Percentiles rank a stretch among this genome's conserved stretches.
Evolutionary conservation across 1,140 invertebrate genomes (phyloP).

Genomic region (Leptopilina boulardi): DNA sequence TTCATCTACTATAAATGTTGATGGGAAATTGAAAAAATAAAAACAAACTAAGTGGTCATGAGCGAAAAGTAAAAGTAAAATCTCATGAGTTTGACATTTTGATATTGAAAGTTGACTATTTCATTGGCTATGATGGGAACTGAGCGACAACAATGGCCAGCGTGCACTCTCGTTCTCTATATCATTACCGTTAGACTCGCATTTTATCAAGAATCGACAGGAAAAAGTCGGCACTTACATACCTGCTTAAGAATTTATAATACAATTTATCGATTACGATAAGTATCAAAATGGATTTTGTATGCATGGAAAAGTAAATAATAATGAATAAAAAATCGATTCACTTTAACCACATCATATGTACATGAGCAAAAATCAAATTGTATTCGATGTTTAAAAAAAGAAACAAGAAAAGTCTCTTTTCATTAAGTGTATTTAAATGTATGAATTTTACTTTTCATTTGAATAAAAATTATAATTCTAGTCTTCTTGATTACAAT

Average conservation of each 20-base stretch:
- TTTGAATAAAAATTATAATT: no score
- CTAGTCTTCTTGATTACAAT: no score
- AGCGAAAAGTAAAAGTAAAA: background rate
- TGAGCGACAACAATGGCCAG: background rate
- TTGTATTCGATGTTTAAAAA: no score
- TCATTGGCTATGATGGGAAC: background rate
- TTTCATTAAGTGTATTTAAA: no score
- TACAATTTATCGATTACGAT: background rate
- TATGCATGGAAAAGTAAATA: background rate
- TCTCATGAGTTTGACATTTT: background rate
- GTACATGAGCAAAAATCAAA: no score
- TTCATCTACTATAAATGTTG: no score
- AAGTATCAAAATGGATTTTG: background rate
- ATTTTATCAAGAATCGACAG: background rate
- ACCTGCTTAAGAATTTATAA: background rate
- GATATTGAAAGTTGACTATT: background rate
- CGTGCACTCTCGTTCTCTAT: background rate
- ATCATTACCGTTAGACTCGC: constrained; percentile 2
- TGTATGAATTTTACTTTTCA: no score
- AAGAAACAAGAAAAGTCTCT: no score
- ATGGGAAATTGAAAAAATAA: no score
- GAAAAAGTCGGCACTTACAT: background rate
- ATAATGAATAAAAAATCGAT: background rate
- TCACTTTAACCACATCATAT: constrained; percentile 40
- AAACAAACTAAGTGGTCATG: background rate